Evolutionary conservation across 2,113 vertebrate species (phyloP), one percentile per base, ranked within the genome.

Genomic region (Microcebus jonahi): DNA sequence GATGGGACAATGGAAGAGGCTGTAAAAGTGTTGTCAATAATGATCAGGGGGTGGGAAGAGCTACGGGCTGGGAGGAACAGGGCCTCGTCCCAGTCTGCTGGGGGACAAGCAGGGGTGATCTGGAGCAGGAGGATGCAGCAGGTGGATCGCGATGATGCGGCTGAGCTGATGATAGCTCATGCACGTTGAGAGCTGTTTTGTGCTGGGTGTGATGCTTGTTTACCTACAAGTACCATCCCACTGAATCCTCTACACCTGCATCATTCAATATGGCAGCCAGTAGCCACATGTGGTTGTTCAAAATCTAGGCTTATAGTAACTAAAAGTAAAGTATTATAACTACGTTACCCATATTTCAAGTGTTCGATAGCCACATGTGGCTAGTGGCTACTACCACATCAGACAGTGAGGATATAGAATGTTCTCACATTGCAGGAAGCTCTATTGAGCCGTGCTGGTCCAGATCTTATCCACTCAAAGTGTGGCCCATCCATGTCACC

Each of bases 121-220:
- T 23, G 39, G 53, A 83, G 63, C 8, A 42, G 42, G 8, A 57
- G 17, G 10, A 13, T 39, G 23, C 55, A 18, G 11, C 11, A 23
- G 70, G 13, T 14, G 77, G 23, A 10, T 61, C 34, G 36, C 42
- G 55, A 29, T 14, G 25, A 29, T 5, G 21, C 10, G 11, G 48
- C 59, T 2, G 48, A 1, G 53, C 1, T 31, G 82, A 5, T 0
- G 21, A 6, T 18, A 13, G 14, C 36, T 21, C 13, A 25, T 13
- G 63, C n/a, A 7, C 39, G 25, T 0, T 2, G 10, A 85, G 88
- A 79, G 77, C 50, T 50, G 1, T 15, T 67, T 84, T 8, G 11
- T 17, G 39, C 48, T 73, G 57, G 55, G 57, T 23, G 2, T 36
- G 29, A 6, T 11, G 68, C 3, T 9, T 29, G 59, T 55, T 55